phyloP scores from a whole-genome alignment of 2,888 invertebrate genomes.

The Gortyna flavago region DNA sequence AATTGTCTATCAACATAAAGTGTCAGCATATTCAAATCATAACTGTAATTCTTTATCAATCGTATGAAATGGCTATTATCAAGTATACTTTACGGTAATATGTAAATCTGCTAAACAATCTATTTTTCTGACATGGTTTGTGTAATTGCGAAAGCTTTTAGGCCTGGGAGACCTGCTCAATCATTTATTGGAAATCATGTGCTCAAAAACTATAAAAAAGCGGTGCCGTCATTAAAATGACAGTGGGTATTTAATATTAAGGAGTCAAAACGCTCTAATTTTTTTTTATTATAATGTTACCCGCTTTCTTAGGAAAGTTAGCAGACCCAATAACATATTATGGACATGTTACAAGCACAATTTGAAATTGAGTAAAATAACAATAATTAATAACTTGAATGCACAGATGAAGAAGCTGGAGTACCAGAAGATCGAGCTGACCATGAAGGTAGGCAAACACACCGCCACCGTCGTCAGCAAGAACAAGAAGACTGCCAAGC shows the following conservation, averaged over 20 bases:
- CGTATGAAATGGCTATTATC: too few species aligned
- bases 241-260: too few species aligned
- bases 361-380: background rate
- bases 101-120: background rate
- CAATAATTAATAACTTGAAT: background rate
- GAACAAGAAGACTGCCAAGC: constrained; percentile 99
- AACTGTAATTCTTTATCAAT: too few species aligned
- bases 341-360: background rate
- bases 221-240: too few species aligned
- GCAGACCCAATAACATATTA: too few species aligned
- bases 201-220: background rate
- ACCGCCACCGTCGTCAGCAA: constrained; percentile 97
- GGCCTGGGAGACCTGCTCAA: background rate
- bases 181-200: background rate
- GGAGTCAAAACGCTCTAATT: too few species aligned
- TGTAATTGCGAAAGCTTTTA: background rate
- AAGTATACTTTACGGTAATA: too few species aligned
- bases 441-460: constrained; percentile 98
- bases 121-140: background rate
- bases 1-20: background rate
- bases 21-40: too few species aligned
- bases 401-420: constrained; percentile 93
- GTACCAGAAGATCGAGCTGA: constrained; percentile 97
- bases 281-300: too few species aligned
- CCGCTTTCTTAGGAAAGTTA: too few species aligned